Base-by-base conservation (phyloP, 2,888 invertebrate species). In the Halocaridina rubra region DNA sequence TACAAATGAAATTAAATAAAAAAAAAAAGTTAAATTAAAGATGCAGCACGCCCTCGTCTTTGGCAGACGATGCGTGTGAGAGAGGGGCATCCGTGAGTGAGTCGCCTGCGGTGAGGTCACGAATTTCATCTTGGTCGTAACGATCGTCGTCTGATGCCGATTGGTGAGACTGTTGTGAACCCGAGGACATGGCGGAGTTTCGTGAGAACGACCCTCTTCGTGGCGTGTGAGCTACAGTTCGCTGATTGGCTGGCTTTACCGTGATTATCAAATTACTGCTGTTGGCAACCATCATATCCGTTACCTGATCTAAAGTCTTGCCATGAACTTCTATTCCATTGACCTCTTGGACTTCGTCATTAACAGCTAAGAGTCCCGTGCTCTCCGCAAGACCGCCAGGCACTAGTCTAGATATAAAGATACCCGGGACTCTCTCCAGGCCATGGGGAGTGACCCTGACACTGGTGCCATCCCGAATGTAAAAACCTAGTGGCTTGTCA, bases 281-380 rank as follows among this genome's bases (percentile, higher is more conserved):
- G 92, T 99, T 99, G 29, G 99, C 99, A 79, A 99, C 98, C 99
- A 99, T 99, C 99, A 99, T 99, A 91, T 99, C 99, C 0, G 99
- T 99, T 81, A 99, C 98, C 94, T 96, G 92, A 92, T 99, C 99
- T 30, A 99, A 92, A 0, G 98, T 98, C 92, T 99, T 99, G 33
- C 98, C 98, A 79, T 95, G 95, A 16, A 99, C 99, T 91, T 99
- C 98, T 90, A 99, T 99, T 46, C 99, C 99, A 92, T 99, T 99
- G 59, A 99, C 97, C 91, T 97, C 99, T 10, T 99, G 93, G n/a
- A 99, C 98, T 91, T 99, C 99, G 91, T 99, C 99, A 91, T 99
- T 98, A 81, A 99, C 98, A 0, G 98, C 98, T 80, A 99, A 92
- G 69, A 99, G 93, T 0, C 99, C 99, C 1, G 89, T 89, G 72